Percentiles rank a stretch among this genome's conserved stretches.
Evolutionary conservation across 2,113 vertebrate genomes (phyloP).

Genomic region (Oceanites oceanicus): DNA sequence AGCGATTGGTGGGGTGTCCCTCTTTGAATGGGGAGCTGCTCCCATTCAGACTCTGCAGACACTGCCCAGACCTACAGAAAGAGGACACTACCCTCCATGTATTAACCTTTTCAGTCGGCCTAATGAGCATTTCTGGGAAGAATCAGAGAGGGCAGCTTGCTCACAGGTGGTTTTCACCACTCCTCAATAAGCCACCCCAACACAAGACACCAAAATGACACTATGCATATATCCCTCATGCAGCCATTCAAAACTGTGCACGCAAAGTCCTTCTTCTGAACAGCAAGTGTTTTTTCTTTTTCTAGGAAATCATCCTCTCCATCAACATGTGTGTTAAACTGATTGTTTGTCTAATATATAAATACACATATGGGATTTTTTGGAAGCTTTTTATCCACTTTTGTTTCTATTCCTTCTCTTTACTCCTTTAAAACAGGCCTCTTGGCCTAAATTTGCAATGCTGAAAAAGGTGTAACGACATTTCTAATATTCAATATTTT

Average conservation of each 20-base stretch:
- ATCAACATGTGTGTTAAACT: not conserved
- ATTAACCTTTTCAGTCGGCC: not conserved
- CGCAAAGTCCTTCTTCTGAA: not conserved
- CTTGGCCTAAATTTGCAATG: not conserved
- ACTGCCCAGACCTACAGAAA: not conserved
- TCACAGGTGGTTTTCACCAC: not conserved
- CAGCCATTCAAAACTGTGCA: not conserved
- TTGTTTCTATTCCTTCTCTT: not conserved
- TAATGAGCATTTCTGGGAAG: not conserved
- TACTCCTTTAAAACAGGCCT: not conserved
- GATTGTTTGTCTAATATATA: not conserved
- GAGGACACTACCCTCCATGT: not conserved
- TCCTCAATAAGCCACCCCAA: not conserved
- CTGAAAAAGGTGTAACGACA: not conserved
- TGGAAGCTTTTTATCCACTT: not conserved
- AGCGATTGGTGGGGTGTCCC: not conserved
- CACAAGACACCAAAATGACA: not conserved
- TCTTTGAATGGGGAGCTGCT: not conserved
- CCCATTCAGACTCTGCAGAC: not conserved
- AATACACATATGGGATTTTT: not conserved
- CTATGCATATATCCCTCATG: not conserved
- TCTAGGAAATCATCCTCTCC: not conserved
- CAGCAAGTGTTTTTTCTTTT: not conserved
- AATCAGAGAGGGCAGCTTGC: not conserved
- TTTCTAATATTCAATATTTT: constrained; percentile 23